Conservation (phyloP, 2,888 invertebrate species). For the Eilema caniola region DNA sequence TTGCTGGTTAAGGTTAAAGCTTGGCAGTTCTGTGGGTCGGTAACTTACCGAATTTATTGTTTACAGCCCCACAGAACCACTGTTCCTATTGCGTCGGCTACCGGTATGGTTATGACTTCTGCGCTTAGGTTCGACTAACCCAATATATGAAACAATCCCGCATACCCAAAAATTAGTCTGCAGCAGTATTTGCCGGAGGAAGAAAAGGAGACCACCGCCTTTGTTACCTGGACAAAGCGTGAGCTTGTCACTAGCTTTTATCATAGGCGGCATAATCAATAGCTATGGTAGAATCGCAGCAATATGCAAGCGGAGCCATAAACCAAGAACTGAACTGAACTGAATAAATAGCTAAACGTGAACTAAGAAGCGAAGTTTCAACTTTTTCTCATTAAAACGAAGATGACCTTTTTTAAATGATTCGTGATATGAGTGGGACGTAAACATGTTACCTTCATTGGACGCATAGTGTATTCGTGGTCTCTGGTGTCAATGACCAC, state of each 20-base stretch:
- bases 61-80: no score
- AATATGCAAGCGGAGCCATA: no score
- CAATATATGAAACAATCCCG: background rate
- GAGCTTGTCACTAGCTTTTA: background rate
- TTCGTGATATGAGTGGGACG: constrained; percentile 1
- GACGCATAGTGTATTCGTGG: background rate
- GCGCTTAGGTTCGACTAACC: no score
- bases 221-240: background rate
- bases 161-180: no score
- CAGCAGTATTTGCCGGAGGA: background rate
- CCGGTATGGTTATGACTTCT: no score
- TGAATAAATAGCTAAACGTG: no score
- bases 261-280: background rate
- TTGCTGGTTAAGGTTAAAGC: no score
- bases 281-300: no score
- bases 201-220: background rate
- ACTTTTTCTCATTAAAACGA: constrained; percentile 1
- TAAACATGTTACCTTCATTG: constrained; percentile 3
- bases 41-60: no score
- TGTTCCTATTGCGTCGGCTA: no score
- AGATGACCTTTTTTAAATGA: constrained; percentile 2
- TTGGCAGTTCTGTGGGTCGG: no score
- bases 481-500: background rate
- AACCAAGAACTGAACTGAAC: no score
- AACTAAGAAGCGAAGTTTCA: background rate